Evolutionary conservation across 2,888 invertebrate genomes (phyloP), one percentile per base, ranked within the genome.

Genomic region (Mongoloraphidia duomilia): DNA sequence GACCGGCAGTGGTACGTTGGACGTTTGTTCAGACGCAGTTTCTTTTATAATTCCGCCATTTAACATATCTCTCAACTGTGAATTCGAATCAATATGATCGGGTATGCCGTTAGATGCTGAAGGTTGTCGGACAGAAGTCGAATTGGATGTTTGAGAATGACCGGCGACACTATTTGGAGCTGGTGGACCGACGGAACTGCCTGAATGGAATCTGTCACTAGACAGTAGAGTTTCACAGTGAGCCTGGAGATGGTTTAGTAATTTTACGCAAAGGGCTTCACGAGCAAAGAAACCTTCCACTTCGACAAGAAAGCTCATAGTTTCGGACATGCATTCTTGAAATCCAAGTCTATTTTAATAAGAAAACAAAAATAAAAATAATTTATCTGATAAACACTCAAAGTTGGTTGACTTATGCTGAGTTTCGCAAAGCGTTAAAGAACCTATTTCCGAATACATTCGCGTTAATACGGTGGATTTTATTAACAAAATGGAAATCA

Each of bases 261-360:
- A 72, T 53, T 89, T 82, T 47, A 82, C 77, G 63, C 90, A 92
- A 34, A 91, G 72, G 1, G 83, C 79, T 62, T 93, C 91, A n/a
- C 80, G 74, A 0, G 84, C 79, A 47, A 77, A 84, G 64, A 83
- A 82, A 3, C 85, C 87, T 60, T 89, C 86, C 9, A 82, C 80
- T 61, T 93, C 92, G 17, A 88, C 84, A 45, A 95, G 79, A 67
- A 88, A 95, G 57, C 90, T 79, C 71, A 93, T 82, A 1, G 87
- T 82, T 66, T 95, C 94, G 47, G 86, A 83, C 63, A 89, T 78
- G 56, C 94, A 94, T 65, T 93, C 94, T 63, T 88, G 87, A 70
- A 84, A 95, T 2, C 95, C 95, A 13, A 87, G 76, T 49, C 84
- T 26, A 26, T 26, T 76, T 66, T 82, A 90, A 26, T 26, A 6